A percentile compares a stretch with the other conserved stretches of the same genome.
phyloP scores from a whole-genome alignment of 2,888 invertebrate species.

The Aleiodes leptofemur region DNA sequence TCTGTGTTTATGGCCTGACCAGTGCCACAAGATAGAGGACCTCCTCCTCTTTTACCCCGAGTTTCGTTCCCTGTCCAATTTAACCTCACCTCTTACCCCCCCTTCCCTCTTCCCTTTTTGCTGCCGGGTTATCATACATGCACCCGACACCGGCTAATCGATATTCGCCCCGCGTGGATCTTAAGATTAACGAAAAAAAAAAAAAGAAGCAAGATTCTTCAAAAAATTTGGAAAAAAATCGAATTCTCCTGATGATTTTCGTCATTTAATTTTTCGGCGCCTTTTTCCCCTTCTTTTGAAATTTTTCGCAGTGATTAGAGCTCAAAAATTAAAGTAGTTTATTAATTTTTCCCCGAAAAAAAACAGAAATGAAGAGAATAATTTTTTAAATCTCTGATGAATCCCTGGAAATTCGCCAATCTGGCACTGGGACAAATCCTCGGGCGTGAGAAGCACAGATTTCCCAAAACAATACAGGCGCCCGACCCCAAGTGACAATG shows the following conservation, averaged over 20 bases:
- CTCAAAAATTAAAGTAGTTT: no score
- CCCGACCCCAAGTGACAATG: slow-evolving; percentile 18
- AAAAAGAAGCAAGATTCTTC: background rate
- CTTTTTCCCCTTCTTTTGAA: no score
- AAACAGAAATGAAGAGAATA: no score
- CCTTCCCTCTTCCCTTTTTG: background rate
- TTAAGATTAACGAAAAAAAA: background rate
- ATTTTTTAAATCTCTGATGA: no score
- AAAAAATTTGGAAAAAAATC: background rate
- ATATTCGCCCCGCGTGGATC: slow-evolving; percentile 27
- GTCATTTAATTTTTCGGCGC: no score
- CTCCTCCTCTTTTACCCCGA: background rate
- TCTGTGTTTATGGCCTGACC: slow-evolving; percentile 8
- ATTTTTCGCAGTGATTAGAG: no score
- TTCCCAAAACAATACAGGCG: slow-evolving; percentile 18
- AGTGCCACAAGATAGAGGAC: slow-evolving; percentile 5
- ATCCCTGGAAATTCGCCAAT: slow-evolving; percentile 5
- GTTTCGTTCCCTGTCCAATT: background rate
- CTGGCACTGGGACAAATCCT: slow-evolving; percentile 23
- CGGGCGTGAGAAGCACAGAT: slow-evolving; percentile 23
- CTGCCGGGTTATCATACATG: slow-evolving; percentile 21
- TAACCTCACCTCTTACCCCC: background rate
- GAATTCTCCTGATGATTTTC: no score
- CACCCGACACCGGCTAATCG: slow-evolving; percentile 27
- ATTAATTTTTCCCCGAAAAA: no score